Evolutionary conservation across 2,797 vertebrate species (phyloP).

Genomic region (Dallia pectoralis): DNA sequence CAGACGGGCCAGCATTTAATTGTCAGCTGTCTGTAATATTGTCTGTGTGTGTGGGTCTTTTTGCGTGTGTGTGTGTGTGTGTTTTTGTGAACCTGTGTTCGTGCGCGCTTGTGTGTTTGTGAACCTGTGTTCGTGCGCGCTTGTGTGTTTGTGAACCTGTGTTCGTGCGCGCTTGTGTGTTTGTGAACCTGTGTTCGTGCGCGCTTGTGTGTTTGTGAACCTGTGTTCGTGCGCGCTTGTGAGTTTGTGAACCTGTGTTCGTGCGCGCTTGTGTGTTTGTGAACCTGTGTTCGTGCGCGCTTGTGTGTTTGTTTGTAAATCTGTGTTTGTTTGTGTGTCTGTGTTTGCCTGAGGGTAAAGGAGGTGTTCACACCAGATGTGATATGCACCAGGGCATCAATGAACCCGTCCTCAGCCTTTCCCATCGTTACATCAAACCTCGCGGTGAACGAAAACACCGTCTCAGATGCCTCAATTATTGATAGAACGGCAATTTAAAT

Average conservation of each 20-base stretch:
- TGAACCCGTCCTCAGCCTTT: constrained; percentile 71
- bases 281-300: constrained; percentile 1
- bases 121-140: neutral
- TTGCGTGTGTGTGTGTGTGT: neutral
- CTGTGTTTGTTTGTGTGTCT: neutral
- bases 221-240: constrained; percentile 4
- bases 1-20: constrained; percentile 57
- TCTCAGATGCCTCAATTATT: constrained; percentile 71
- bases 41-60: neutral
- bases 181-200: neutral
- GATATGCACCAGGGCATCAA: constrained; percentile 62
- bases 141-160: neutral
- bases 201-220: neutral
- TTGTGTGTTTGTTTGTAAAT: too few relatives aligned
- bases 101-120: neutral
- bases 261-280: constrained; percentile 4
- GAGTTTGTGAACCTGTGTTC: too few relatives aligned
- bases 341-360: constrained; percentile 36
- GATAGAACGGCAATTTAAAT: constrained; percentile 70
- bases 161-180: neutral
- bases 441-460: constrained; percentile 67
- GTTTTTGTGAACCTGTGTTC: constrained; percentile 3
- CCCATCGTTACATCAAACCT: constrained; percentile 64
- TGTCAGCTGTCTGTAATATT: constrained; percentile 25
- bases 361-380: constrained; percentile 64